Conservation (phyloP, 2,888 invertebrate genomes). For the Lycophotia porphyrea region DNA sequence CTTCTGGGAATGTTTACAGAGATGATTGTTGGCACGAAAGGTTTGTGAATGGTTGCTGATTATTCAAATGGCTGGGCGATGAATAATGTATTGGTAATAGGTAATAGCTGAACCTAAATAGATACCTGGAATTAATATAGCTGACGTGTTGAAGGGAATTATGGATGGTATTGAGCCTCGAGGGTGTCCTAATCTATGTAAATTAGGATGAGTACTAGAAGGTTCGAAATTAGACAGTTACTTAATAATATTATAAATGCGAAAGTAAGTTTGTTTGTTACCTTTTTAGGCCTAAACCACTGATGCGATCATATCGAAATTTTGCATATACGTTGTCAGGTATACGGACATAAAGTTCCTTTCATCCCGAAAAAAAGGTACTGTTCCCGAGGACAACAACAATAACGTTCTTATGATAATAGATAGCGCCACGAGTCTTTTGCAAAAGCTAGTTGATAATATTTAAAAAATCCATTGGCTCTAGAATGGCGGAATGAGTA, state of each 20-base stretch:
- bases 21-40: constrained; percentile 11
- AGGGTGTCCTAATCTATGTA: neutral
- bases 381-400: too few species aligned
- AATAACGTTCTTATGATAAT: too few species aligned
- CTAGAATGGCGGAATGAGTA: neutral
- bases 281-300: too few species aligned
- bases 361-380: too few species aligned
- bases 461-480: neutral
- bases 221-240: neutral
- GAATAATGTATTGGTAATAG: constrained; percentile 22
- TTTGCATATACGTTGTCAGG: too few species aligned
- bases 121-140: neutral
- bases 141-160: neutral
- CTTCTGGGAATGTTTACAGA: constrained; percentile 42
- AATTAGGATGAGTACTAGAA: neutral
- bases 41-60: constrained; percentile 16
- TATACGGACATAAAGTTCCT: too few species aligned
- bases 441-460: too few species aligned
- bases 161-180: neutral
- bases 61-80: constrained; percentile 18
- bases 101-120: neutral
- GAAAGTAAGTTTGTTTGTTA: too few species aligned
- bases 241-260: too few species aligned
- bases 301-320: too few species aligned
- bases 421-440: too few species aligned